These are phyloP conservation scores for Patella depressa DNA, from an alignment of 2,888 invertebrate species.

Conservation along the genomic window DNA sequence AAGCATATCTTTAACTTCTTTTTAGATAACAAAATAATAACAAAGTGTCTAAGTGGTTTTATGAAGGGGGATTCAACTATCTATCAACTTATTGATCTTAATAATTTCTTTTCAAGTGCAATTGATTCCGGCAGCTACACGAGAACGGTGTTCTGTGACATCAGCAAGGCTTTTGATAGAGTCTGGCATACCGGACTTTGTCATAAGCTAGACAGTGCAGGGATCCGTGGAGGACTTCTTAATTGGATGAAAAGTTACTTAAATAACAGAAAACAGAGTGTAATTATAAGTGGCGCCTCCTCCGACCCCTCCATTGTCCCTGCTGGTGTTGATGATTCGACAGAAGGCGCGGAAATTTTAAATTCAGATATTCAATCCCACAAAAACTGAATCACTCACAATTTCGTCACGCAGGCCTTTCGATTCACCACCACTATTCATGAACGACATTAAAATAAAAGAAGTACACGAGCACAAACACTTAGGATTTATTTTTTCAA, in stretches of 20 bases:
- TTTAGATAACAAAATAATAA: background rate
- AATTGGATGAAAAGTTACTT: background rate
- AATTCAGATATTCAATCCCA: no score
- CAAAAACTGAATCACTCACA: no score
- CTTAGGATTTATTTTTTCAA: no score
- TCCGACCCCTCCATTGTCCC: background rate
- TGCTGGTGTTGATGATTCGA: background rate
- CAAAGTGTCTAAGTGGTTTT: background rate
- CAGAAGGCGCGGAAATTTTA: no score
- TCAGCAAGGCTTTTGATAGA: background rate
- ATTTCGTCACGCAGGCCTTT: no score
- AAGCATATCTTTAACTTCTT: background rate
- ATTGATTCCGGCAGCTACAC: background rate
- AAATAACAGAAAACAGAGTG: background rate
- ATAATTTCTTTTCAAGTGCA: background rate
- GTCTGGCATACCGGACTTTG: background rate
- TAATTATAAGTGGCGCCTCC: background rate
- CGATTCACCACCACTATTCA: no score
- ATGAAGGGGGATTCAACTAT: background rate
- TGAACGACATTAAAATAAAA: no score
- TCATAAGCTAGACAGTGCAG: background rate
- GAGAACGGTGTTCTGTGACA: background rate
- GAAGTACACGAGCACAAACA: no score
- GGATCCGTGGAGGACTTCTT: background rate
- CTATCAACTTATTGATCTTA: background rate